Percentiles rank a stretch among this genome's conserved stretches.
Evolutionary conservation across 1,140 invertebrate genomes (phyloP).

Genomic region (Drosophila pandora): DNA sequence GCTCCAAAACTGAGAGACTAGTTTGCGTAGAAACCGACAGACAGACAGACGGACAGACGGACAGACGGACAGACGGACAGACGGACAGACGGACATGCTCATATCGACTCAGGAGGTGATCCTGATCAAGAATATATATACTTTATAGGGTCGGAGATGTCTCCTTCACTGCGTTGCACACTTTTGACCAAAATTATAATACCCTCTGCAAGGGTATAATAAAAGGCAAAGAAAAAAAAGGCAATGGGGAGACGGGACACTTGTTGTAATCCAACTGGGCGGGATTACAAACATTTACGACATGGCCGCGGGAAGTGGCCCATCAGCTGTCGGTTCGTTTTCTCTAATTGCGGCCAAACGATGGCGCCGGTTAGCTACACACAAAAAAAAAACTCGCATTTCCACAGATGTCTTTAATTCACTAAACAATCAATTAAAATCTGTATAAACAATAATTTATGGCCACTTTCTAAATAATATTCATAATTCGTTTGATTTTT

Average conservation of each 20-base stretch:
- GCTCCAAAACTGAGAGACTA: too few relatives aligned
- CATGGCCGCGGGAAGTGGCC: constrained; percentile 28
- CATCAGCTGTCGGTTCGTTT: constrained; percentile 22
- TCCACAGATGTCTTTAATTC: neutral
- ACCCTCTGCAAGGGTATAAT: too few relatives aligned
- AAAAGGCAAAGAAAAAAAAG: neutral
- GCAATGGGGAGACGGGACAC: constrained; percentile 39
- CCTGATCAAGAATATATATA: too few relatives aligned
- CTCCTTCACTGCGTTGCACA: too few relatives aligned
- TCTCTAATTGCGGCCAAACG: constrained; percentile 43
- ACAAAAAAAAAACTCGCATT: neutral
- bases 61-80: too few relatives aligned
- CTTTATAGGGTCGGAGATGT: too few relatives aligned
- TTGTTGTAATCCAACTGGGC: constrained; percentile 53
- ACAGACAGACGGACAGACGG: too few relatives aligned
- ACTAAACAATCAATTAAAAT: neutral
- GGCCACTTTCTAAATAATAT: too few relatives aligned
- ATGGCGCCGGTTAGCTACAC: constrained; percentile 43
- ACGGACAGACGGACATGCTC: too few relatives aligned
- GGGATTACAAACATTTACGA: constrained; percentile 36
- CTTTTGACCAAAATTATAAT: too few relatives aligned
- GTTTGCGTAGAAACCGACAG: too few relatives aligned
- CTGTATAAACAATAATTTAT: neutral
- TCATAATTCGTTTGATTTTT: neutral
- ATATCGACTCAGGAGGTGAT: too few relatives aligned